Percentiles rank a stretch among this genome's conserved stretches.
Conservation (phyloP, 2,113 vertebrate genomes). For the Rousettus leschenaultii region DNA sequence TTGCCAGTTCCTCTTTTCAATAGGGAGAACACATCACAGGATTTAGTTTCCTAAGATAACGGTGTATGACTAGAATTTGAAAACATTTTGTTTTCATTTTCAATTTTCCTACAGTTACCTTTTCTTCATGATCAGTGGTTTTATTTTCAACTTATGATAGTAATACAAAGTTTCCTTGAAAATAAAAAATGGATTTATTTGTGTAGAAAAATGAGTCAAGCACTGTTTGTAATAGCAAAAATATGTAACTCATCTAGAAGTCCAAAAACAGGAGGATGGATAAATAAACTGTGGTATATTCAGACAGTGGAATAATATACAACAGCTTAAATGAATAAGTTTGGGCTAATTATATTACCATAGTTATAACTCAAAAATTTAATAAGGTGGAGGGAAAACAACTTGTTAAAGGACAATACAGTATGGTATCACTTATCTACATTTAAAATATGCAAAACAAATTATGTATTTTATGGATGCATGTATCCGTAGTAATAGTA, state of each 20-base stretch:
- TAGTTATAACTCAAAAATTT: slow-evolving; percentile 40
- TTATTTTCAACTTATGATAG: not conserved
- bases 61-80: not conserved
- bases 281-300: slow-evolving; percentile 52
- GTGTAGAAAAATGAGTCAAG: slow-evolving; percentile 40
- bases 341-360: slow-evolving; percentile 5
- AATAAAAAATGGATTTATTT: slow-evolving; percentile 46
- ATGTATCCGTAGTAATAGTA: not conserved
- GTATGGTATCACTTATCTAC: not conserved
- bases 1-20: not conserved
- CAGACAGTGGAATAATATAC: slow-evolving; percentile 37
- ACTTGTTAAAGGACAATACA: not conserved
- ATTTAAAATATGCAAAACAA: slow-evolving; percentile 36
- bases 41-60: not conserved
- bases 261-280: slow-evolving; percentile 41
- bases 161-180: slow-evolving; percentile 53
- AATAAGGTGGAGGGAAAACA: not conserved
- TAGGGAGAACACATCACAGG: not conserved
- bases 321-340: slow-evolving; percentile 51
- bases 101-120: slow-evolving; percentile 12
- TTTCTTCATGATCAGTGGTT: not conserved
- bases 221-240: slow-evolving; percentile 38
- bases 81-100: slow-evolving; percentile 36
- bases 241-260: slow-evolving; percentile 36
- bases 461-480: not conserved